Evolutionary conservation across 2,797 vertebrate species (phyloP).

Genomic region (Atherinosoma microstoma): DNA sequence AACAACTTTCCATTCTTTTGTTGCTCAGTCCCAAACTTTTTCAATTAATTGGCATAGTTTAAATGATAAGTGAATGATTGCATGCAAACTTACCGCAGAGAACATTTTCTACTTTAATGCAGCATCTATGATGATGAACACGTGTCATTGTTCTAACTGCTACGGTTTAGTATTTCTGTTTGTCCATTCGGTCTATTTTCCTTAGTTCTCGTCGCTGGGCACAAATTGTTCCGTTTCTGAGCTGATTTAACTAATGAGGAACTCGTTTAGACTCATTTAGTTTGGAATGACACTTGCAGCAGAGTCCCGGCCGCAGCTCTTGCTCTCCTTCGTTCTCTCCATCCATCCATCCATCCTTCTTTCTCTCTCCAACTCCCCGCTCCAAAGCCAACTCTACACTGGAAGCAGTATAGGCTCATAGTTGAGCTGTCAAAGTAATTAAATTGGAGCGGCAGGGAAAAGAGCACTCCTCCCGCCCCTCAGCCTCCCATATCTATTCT

Average conservation of each 20-base stretch:
- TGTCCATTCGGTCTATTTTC: not conserved
- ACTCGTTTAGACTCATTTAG: slow-evolving; percentile 53
- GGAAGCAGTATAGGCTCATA: slow-evolving; percentile 58
- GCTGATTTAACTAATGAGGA: slow-evolving; percentile 63
- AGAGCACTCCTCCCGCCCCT: slow-evolving; percentile 38
- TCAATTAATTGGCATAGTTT: no score
- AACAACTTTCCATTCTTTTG: no score
- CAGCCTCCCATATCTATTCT: slow-evolving; percentile 41
- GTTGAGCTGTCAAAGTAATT: slow-evolving; percentile 78
- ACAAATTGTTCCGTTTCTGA: slow-evolving; percentile 60
- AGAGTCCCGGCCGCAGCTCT: slow-evolving; percentile 17
- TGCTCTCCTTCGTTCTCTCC: not conserved
- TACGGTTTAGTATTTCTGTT: not conserved
- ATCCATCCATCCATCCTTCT: not conserved
- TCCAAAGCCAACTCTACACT: slow-evolving; percentile 44
- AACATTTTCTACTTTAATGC: not conserved
- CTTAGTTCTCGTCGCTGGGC: not conserved
- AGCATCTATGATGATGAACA: not conserved
- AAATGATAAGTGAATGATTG: not conserved
- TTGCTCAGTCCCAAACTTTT: no score
- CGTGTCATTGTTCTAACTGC: not conserved
- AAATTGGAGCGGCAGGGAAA: slow-evolving; percentile 68
- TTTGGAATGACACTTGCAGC: slow-evolving; percentile 45
- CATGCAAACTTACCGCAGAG: not conserved
- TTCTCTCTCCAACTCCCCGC: not conserved